Percentiles rank a stretch among this genome's conserved stretches.
Conservation (phyloP, 1,140 invertebrate genomes). For the Zaprionus tsacasi region DNA sequence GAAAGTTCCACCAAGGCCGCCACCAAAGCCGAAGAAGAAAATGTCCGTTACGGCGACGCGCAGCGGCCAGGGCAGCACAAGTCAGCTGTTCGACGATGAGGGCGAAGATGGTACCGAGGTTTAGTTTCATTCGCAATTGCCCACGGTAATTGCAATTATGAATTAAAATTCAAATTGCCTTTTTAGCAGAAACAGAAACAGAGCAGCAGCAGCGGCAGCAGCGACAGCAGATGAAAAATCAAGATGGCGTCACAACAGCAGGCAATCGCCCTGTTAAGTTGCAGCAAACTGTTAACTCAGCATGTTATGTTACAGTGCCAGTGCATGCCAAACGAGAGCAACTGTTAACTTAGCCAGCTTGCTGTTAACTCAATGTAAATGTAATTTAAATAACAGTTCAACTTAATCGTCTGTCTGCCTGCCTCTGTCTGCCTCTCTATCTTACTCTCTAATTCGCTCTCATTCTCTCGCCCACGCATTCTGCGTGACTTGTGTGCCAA, state of each 20-base stretch:
- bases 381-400: neutral
- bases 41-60: slow-evolving; percentile 84
- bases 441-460: neutral
- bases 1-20: slow-evolving; percentile 92
- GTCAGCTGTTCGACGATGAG: slow-evolving; percentile 92
- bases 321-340: neutral
- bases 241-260: neutral
- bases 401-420: neutral
- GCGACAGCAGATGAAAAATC: neutral
- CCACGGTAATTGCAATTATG: slow-evolving; percentile 10
- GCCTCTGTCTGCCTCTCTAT: neutral
- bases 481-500: slow-evolving; percentile 81
- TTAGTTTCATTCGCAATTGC: slow-evolving; percentile 77
- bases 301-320: neutral
- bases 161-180: slow-evolving; percentile 40
- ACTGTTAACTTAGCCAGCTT: slow-evolving; percentile 1
- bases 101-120: slow-evolving; percentile 94
- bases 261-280: slow-evolving; percentile 1
- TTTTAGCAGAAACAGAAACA: slow-evolving; percentile 22
- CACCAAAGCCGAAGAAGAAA: slow-evolving; percentile 92
- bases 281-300: neutral
- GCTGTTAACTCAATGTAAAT: neutral
- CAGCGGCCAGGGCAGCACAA: slow-evolving; percentile 85
- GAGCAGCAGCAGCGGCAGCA: slow-evolving; percentile 1
- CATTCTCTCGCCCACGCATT: slow-evolving; percentile 40